These are phyloP conservation scores for Hymenopus coronatus DNA, from an alignment of 2,888 invertebrate species.

Conservation along the genomic window DNA sequence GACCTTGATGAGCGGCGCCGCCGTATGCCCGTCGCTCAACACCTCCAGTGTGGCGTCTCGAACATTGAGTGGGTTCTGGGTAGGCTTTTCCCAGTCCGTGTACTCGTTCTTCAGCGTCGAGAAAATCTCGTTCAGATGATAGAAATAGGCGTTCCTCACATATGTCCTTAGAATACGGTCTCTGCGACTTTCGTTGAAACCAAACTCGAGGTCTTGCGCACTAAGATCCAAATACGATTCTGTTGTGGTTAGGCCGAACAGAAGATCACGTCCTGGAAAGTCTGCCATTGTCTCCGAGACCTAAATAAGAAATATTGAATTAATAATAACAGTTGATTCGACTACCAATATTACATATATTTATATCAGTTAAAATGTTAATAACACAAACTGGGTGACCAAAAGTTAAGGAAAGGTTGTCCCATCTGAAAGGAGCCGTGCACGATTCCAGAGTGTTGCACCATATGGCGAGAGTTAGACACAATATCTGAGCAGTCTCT, in stretches of 20 bases:
- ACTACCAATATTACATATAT: too few species aligned
- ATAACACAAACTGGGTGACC: too few species aligned
- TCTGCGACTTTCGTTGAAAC: conserved; percentile 78
- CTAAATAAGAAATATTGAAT: conserved; percentile 37
- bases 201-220: conserved; percentile 78
- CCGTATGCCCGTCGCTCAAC: conserved; percentile 88
- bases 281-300: conserved; percentile 78
- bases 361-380: too few species aligned
- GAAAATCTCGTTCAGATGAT: conserved; percentile 92
- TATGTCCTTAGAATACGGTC: conserved; percentile 78
- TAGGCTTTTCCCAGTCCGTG: conserved; percentile 91
- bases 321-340: too few species aligned
- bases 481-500: too few species aligned
- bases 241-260: conserved; percentile 80
- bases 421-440: too few species aligned
- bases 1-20: conserved; percentile 77
- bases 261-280: conserved; percentile 76
- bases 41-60: conserved; percentile 83
- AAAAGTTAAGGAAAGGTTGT: too few species aligned
- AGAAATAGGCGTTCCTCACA: conserved; percentile 91
- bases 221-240: conserved; percentile 80
- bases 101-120: conserved; percentile 93
- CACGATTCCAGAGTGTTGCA: too few species aligned
- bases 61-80: conserved; percentile 81
- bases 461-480: too few species aligned